A percentile compares a stretch with the other conserved stretches of the same genome.
These are phyloP conservation scores for Hydropotes inermis DNA, from an alignment of 2,113 vertebrate species.

Conservation along the genomic window DNA sequence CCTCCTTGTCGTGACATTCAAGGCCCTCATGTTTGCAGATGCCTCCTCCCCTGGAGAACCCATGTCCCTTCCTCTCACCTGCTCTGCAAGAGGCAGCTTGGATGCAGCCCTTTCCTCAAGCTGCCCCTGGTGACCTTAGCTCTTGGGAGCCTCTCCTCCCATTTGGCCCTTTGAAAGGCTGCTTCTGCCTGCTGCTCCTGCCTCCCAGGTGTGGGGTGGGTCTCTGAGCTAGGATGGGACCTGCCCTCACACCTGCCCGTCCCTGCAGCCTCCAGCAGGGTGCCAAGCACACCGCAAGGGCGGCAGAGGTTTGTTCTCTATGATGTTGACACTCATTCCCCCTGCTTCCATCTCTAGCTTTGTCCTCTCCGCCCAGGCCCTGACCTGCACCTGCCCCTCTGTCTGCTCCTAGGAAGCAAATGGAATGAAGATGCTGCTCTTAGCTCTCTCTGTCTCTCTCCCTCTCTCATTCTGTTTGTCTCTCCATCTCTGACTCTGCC, in stretches of 20 bases:
- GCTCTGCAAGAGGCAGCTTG: not conserved
- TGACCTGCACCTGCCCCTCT: not conserved
- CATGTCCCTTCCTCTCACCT: not conserved
- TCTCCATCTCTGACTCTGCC: not conserved
- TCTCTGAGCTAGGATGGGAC: not conserved
- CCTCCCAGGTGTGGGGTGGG: not conserved
- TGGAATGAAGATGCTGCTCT: not conserved
- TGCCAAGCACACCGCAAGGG: not conserved
- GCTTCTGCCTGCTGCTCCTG: not conserved
- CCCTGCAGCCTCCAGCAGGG: not conserved
- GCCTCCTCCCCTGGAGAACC: rapidly evolving
- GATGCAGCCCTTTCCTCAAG: not conserved
- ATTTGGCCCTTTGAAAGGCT: not conserved
- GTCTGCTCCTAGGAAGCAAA: not conserved
- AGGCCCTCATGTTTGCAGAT: not conserved
- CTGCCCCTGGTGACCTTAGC: not conserved
- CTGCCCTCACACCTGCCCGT: not conserved
- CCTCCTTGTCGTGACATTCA: not conserved
- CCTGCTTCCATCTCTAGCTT: not conserved
- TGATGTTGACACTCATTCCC: not conserved
- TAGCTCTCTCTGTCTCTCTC: not conserved
- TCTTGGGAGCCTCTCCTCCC: not conserved
- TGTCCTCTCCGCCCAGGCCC: not conserved
- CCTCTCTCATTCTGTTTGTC: not conserved
- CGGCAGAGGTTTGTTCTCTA: not conserved